These are phyloP conservation scores for Eubasilissa splendida DNA, from an alignment of 2,888 invertebrate genomes.

Conservation along the genomic window DNA sequence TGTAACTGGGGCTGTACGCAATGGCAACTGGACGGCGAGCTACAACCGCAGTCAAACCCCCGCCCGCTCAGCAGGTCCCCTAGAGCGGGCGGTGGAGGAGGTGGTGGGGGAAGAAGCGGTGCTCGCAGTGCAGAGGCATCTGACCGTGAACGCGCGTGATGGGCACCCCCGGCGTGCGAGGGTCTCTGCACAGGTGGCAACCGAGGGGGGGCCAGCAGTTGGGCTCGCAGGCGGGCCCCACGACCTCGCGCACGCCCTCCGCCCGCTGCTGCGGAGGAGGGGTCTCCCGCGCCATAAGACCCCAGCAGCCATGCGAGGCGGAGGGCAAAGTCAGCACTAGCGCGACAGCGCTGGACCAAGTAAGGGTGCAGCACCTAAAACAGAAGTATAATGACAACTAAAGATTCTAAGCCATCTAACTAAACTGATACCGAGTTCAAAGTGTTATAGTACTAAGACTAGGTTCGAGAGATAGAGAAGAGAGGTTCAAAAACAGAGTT, in stretches of 20 bases:
- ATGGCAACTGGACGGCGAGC: constrained; percentile 80
- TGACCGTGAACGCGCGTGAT: constrained; percentile 84
- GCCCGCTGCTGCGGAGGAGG: constrained; percentile 58
- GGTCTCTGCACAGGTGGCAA: constrained; percentile 63
- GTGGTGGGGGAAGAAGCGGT: constrained; percentile 62
- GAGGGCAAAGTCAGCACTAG: constrained; percentile 95
- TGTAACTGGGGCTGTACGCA: constrained; percentile 69
- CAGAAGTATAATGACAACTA: neutral
- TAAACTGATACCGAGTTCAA: no score
- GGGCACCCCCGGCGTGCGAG: constrained; percentile 62
- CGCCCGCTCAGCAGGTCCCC: constrained; percentile 95
- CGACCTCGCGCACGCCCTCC: constrained; percentile 65
- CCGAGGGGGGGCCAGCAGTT: constrained; percentile 67
- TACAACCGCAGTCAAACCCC: constrained; percentile 97
- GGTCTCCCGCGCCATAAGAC: constrained; percentile 84
- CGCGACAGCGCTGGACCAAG: constrained; percentile 80
- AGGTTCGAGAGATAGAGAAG: no score
- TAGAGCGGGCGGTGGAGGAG: constrained; percentile 78
- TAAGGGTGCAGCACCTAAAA: constrained; percentile 67
- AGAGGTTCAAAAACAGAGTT: no score
- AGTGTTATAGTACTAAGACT: no score
- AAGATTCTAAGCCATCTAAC: no score
- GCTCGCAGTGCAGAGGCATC: constrained; percentile 83
- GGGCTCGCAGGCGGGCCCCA: constrained; percentile 68
- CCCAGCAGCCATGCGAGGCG: constrained; percentile 97